A percentile compares a stretch with the other conserved stretches of the same genome.
phyloP scores from a whole-genome alignment of 2,113 vertebrate species.

The Pituophis catenifer region DNA sequence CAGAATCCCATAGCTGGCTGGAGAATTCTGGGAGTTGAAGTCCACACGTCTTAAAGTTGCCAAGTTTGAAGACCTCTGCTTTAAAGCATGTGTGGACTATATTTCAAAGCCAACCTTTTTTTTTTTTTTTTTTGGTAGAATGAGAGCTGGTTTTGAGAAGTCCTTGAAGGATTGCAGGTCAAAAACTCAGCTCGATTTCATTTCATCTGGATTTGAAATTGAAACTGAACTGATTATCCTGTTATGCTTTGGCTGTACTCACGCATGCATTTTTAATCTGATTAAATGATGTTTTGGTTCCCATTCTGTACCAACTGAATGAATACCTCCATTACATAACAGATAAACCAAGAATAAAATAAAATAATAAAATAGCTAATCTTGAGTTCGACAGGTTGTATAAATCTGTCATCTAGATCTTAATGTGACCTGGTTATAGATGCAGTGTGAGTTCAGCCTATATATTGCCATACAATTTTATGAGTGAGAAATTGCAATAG shows the following conservation, averaged over 20 bases:
- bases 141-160: background rate
- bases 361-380: background rate
- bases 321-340: background rate
- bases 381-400: background rate
- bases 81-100: background rate
- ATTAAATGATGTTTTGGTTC: background rate
- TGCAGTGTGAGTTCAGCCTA: background rate
- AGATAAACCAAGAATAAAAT: background rate
- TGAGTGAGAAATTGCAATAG: background rate
- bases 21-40: too few relatives aligned
- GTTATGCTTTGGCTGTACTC: background rate
- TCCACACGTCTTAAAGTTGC: too few relatives aligned
- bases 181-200: background rate
- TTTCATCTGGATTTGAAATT: background rate
- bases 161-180: background rate
- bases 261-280: background rate
- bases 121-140: background rate
- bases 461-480: background rate
- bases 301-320: background rate
- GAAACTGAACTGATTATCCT: background rate
- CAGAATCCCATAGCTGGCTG: too few relatives aligned
- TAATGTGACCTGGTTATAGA: background rate
- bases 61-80: background rate
- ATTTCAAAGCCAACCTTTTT: background rate
- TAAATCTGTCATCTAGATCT: background rate